Conservation (phyloP, 2,888 invertebrate species). For the Apantesis nais region DNA sequence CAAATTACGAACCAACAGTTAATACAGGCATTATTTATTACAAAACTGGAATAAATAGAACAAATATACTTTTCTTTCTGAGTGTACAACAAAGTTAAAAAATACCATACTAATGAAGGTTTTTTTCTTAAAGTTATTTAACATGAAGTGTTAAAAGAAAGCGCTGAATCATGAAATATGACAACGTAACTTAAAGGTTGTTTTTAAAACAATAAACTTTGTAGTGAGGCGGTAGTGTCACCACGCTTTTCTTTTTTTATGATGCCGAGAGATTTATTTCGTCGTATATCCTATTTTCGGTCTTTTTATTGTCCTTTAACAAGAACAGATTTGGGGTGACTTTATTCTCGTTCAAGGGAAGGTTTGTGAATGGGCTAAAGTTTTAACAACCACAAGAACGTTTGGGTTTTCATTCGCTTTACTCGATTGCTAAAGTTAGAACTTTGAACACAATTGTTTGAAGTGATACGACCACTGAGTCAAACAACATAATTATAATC, state of each 20-base stretch:
- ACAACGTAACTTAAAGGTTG: conserved; percentile 23
- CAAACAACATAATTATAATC: background rate
- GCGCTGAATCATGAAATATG: conserved; percentile 28
- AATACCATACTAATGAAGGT: conserved; percentile 8
- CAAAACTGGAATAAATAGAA: background rate
- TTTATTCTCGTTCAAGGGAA: conserved; percentile 12
- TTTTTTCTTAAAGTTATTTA: conserved; percentile 6
- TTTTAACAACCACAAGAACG: conserved; percentile 4
- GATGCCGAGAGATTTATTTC: conserved; percentile 10
- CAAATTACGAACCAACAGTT: background rate
- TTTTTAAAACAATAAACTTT: conserved; percentile 35
- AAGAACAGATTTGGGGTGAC: conserved; percentile 14
- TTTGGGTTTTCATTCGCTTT: conserved; percentile 1
- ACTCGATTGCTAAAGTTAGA: background rate
- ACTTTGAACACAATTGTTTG: background rate
- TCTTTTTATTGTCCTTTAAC: conserved; percentile 17
- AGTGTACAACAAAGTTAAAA: background rate
- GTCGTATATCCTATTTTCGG: conserved; percentile 11
- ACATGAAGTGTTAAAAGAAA: conserved; percentile 17
- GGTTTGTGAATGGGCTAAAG: conserved; percentile 9
- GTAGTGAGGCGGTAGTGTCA: conserved; percentile 8
- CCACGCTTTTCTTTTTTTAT: conserved; percentile 19
- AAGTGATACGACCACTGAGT: background rate
- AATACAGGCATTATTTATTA: background rate
- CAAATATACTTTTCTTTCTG: background rate